phyloP scores from a whole-genome alignment of 2,113 vertebrate genomes.

The Columbina picui region DNA sequence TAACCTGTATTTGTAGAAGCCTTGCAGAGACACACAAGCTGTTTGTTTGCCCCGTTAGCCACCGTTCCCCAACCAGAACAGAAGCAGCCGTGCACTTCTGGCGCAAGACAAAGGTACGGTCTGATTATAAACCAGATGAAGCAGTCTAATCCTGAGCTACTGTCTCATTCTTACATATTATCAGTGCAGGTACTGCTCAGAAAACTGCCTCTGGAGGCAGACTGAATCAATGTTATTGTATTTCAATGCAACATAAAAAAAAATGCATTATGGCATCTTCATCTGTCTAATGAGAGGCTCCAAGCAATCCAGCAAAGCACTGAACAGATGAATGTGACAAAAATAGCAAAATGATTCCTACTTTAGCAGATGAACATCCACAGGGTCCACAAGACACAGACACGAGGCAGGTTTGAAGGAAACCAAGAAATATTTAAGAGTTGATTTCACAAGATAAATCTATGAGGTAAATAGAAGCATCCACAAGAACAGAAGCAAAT shows the following conservation, averaged over 20 bases:
- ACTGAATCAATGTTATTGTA: background rate
- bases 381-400: background rate
- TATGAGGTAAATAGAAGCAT: background rate
- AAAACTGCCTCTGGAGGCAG: background rate
- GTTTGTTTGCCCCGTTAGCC: rapidly evolving
- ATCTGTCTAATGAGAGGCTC: background rate
- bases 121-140: background rate
- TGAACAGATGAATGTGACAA: rapidly evolving
- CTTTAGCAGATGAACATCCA: background rate
- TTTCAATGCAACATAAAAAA: background rate
- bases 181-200: background rate
- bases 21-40: background rate
- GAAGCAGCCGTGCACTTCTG: background rate
- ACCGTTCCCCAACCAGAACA: background rate
- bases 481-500: background rate
- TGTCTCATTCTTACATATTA: background rate
- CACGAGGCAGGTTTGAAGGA: background rate
- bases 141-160: background rate
- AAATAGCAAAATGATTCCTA: background rate
- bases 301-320: background rate
- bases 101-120: background rate
- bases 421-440: background rate
- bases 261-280: background rate
- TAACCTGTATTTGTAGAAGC: background rate
- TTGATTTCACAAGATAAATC: background rate